Percentiles rank a stretch among this genome's conserved stretches.
phyloP scores from a whole-genome alignment of 2,797 vertebrate genomes.

The Moxostoma hubbsi region DNA sequence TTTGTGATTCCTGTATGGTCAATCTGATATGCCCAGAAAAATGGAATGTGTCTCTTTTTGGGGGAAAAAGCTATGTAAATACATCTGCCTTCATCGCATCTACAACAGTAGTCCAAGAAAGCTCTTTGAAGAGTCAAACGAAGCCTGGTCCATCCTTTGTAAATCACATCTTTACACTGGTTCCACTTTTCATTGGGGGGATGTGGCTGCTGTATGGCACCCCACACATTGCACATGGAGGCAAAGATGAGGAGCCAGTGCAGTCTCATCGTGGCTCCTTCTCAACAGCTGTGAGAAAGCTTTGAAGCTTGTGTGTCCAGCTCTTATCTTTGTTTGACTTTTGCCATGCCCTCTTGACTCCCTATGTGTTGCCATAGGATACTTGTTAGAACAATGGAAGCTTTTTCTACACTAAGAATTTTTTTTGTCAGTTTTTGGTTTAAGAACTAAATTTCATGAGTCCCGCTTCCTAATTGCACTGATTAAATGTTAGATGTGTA shows the following conservation, averaged over 20 bases:
- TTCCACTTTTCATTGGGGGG: constrained; percentile 34
- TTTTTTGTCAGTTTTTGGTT: no score
- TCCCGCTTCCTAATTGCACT: no score
- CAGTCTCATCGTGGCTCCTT: constrained; percentile 59
- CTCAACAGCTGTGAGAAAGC: constrained; percentile 3
- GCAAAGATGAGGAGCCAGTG: constrained; percentile 61
- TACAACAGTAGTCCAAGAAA: constrained; percentile 20
- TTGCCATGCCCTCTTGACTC: constrained; percentile 13
- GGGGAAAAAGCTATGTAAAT: constrained; percentile 48
- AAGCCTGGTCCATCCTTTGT: constrained; percentile 12
- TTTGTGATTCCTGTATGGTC: constrained; percentile 1
- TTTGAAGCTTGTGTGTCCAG: not conserved
- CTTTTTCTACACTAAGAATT: not conserved
- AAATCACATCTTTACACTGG: constrained; percentile 45
- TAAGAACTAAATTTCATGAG: no score
- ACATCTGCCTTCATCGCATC: constrained; percentile 42
- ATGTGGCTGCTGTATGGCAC: constrained; percentile 46
- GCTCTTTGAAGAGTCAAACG: constrained; percentile 13
- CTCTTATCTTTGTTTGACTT: constrained; percentile 35
- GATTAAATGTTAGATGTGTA: no score
- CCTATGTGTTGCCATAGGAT: not conserved
- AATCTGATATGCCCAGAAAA: constrained; percentile 43
- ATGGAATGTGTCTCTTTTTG: constrained; percentile 35
- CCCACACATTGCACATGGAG: constrained; percentile 46
- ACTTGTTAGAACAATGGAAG: not conserved